Evolutionary conservation across 2,113 vertebrate species (phyloP).

Genomic region (Bostrychus sinensis): DNA sequence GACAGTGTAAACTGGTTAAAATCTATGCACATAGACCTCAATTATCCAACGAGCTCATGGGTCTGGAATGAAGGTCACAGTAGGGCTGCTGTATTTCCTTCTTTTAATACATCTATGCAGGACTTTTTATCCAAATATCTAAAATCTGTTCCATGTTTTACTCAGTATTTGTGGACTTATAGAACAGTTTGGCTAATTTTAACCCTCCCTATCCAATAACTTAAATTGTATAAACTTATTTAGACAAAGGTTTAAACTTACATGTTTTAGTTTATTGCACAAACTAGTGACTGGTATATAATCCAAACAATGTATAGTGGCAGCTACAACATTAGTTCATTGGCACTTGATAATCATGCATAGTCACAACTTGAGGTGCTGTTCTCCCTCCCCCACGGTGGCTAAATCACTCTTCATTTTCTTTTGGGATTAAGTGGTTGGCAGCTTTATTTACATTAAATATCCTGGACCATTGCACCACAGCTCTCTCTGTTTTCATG

Average conservation of each 20-base stretch:
- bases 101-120: background rate
- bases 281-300: constrained; percentile 26
- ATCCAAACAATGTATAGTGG: constrained; percentile 34
- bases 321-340: constrained; percentile 22
- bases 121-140: too few relatives aligned
- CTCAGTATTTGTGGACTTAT: too few relatives aligned
- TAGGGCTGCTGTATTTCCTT: background rate
- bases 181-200: too few relatives aligned
- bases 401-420: constrained; percentile 60
- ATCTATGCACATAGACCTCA: background rate
- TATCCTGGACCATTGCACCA: constrained; percentile 49
- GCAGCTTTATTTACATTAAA: constrained; percentile 64
- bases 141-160: too few relatives aligned
- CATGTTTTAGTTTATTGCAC: constrained; percentile 24
- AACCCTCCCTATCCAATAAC: background rate
- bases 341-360: constrained; percentile 51
- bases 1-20: constrained; percentile 4
- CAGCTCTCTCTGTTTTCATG: constrained; percentile 24
- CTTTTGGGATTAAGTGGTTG: constrained; percentile 49
- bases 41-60: background rate
- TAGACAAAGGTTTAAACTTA: background rate
- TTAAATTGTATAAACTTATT: background rate
- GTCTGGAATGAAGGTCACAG: background rate
- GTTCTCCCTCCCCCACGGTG: constrained; percentile 14
- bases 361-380: constrained; percentile 45